Evolutionary conservation across 1,140 invertebrate genomes (phyloP).

Genomic region (Ruditapes philippinarum): DNA sequence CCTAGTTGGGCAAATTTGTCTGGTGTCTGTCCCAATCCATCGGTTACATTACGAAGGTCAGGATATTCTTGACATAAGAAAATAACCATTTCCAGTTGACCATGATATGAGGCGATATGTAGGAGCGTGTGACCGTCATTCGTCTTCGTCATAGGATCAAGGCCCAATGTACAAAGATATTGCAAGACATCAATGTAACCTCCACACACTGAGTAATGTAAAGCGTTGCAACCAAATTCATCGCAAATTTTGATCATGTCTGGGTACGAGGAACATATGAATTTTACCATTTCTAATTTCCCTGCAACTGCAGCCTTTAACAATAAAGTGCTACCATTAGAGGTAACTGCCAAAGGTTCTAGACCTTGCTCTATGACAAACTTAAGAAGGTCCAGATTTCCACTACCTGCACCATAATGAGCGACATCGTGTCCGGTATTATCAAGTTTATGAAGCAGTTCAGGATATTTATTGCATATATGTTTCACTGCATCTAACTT

Average conservation of each 20-base stretch:
- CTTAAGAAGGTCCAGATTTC: constrained; percentile 24
- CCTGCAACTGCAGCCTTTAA: constrained; percentile 49
- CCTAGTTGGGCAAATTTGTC: constrained; percentile 26
- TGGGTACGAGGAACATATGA: not conserved
- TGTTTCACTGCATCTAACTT: constrained; percentile 27
- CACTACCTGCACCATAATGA: constrained; percentile 56
- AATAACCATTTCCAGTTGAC: constrained; percentile 5
- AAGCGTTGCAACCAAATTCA: constrained; percentile 45
- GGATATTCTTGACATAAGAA: constrained; percentile 50
- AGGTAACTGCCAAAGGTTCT: constrained; percentile 4
- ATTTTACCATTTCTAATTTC: constrained; percentile 22
- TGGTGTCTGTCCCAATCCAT: constrained; percentile 1
- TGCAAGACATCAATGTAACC: constrained; percentile 35
- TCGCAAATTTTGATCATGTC: constrained; percentile 4
- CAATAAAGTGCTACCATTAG: constrained; percentile 53
- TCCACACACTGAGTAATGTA: constrained; percentile 51
- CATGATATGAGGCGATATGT: constrained; percentile 55
- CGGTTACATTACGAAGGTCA: constrained; percentile 33
- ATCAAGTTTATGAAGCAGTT: constrained; percentile 9
- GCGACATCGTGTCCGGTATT: constrained; percentile 33
- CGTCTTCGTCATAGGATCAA: constrained; percentile 44
- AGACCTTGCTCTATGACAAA: constrained; percentile 41
- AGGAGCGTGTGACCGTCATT: constrained; percentile 56
- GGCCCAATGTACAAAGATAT: not conserved
- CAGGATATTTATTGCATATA: constrained; percentile 37